Conservation (phyloP, 1,140 invertebrate species). For the Caenorhabditis remanei region DNA sequence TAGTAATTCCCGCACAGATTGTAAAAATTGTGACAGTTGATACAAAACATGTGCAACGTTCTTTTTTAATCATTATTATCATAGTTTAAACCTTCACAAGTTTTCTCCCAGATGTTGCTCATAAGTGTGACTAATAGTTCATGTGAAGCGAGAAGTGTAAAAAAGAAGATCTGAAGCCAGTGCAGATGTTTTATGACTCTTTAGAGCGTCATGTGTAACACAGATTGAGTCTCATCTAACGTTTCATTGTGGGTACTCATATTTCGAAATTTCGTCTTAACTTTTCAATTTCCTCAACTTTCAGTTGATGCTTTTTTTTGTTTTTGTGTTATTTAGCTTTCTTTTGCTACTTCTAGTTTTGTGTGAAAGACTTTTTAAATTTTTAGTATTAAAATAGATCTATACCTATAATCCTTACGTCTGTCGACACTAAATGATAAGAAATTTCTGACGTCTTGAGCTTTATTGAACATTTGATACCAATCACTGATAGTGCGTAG, state of each 20-base stretch:
- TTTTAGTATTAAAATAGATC: not conserved
- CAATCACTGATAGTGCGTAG: not conserved
- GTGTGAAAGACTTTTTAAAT: not conserved
- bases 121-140: constrained; percentile 15
- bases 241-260: constrained; percentile 23
- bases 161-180: not conserved
- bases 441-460: not conserved
- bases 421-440: not conserved
- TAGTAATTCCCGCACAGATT: too few relatives aligned
- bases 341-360: not conserved
- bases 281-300: not conserved
- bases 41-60: too few relatives aligned
- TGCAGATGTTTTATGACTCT: constrained; percentile 31
- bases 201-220: constrained; percentile 51
- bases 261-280: not conserved
- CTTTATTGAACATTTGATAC: constrained; percentile 26
- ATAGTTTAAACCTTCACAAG: too few relatives aligned
- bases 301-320: not conserved
- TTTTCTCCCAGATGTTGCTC: constrained; percentile 1
- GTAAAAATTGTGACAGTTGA: too few relatives aligned
- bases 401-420: not conserved
- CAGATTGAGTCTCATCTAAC: not conserved
- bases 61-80: too few relatives aligned
- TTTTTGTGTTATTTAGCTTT: not conserved
- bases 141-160: not conserved